These are phyloP conservation scores for Himantopus leucocephalus DNA, from an alignment of 2,113 vertebrate species.

Conservation along the genomic window DNA sequence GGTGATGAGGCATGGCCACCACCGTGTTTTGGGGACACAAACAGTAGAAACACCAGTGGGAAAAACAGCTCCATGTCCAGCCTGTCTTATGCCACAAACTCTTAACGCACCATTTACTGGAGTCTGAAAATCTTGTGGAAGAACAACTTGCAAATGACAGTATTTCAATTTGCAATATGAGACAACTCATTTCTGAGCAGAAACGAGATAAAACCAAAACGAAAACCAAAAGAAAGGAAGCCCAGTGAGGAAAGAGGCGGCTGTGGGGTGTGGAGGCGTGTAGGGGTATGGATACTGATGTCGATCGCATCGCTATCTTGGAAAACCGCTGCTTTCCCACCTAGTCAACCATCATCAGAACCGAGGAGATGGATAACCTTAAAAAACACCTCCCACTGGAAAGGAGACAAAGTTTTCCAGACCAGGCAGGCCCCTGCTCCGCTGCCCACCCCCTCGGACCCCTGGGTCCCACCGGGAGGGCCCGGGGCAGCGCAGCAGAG, in stretches of 20 bases:
- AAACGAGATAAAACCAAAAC: neutral
- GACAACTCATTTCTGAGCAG: neutral
- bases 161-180: neutral
- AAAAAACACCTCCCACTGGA: neutral
- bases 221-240: neutral
- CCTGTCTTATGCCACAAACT: accelerated
- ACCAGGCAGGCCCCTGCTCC: neutral
- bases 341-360: neutral
- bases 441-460: neutral
- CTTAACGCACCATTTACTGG: accelerated
- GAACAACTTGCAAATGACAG: neutral
- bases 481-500: neutral
- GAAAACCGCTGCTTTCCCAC: neutral
- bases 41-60: neutral
- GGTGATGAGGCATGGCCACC: neutral
- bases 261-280: neutral
- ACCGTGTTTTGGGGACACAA: neutral
- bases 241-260: neutral
- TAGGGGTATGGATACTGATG: neutral
- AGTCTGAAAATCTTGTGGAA: neutral
- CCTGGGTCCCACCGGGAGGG: neutral
- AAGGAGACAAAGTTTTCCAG: neutral
- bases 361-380: neutral
- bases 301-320: neutral
- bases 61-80: neutral